phyloP scores from a whole-genome alignment of 2,113 vertebrate species.

The Seriola dumerili region DNA sequence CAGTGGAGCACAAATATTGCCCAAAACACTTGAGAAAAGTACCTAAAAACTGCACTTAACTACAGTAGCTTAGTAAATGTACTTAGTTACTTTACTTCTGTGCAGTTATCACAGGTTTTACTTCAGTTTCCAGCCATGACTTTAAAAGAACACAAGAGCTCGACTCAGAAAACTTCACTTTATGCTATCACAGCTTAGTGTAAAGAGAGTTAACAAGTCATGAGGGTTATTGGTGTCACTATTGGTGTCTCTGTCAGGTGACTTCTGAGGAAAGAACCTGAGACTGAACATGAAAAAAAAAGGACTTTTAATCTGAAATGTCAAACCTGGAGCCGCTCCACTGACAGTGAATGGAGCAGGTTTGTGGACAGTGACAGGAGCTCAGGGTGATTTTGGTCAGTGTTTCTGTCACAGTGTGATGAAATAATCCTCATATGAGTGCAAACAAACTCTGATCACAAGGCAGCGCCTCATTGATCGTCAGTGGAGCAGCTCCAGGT shows the following conservation, averaged over 20 bases:
- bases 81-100: too few relatives aligned
- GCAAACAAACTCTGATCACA: slow-evolving; percentile 4
- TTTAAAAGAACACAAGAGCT: neutral
- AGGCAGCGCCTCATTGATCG: neutral
- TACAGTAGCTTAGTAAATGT: too few relatives aligned
- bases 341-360: neutral
- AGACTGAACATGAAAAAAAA: too few relatives aligned
- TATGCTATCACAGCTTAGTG: neutral
- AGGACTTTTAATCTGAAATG: neutral
- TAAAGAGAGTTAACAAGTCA: neutral
- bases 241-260: neutral
- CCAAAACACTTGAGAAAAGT: neutral
- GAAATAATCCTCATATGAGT: slow-evolving; percentile 23
- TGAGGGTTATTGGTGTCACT: neutral
- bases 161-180: neutral
- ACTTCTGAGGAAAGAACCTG: neutral
- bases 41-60: too few relatives aligned
- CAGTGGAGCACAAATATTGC: neutral
- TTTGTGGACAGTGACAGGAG: neutral
- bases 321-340: neutral
- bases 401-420: slow-evolving; percentile 11
- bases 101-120: neutral
- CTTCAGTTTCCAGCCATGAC: neutral
- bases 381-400: neutral
- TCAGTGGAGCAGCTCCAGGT: neutral